These are phyloP conservation scores for Hydropsyche betteni DNA, from an alignment of 2,888 invertebrate genomes.

Conservation along the genomic window DNA sequence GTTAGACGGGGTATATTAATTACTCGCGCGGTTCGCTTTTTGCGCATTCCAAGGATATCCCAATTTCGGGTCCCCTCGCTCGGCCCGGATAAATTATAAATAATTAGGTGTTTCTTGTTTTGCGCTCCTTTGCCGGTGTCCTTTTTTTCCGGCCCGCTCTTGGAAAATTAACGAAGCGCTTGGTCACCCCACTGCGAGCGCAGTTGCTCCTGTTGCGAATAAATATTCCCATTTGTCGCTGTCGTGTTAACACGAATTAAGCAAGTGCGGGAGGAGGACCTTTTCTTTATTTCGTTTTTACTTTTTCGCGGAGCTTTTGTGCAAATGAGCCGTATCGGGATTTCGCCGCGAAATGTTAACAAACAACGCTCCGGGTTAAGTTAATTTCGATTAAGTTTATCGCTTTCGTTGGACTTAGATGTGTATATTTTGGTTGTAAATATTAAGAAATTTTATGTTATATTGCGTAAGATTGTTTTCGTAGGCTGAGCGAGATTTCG, in stretches of 20 bases:
- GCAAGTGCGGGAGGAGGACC: not conserved
- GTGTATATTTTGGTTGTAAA: too few relatives aligned
- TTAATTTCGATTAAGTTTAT: too few relatives aligned
- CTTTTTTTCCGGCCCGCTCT: conserved; percentile 26
- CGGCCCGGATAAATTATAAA: conserved; percentile 44
- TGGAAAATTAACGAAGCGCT: conserved; percentile 32
- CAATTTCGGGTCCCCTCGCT: conserved; percentile 19
- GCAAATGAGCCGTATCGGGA: too few relatives aligned
- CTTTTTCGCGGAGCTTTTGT: conserved; percentile 4
- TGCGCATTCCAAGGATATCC: conserved; percentile 40
- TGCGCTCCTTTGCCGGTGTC: not conserved
- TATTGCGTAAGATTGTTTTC: too few relatives aligned
- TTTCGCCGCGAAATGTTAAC: too few relatives aligned
- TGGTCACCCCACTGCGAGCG: conserved; percentile 19
- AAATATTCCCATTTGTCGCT: conserved; percentile 32
- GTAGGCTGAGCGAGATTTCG: too few relatives aligned
- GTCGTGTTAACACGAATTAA: conserved; percentile 31
- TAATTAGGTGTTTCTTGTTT: conserved; percentile 42
- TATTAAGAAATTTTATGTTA: too few relatives aligned
- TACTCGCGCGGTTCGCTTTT: conserved; percentile 37
- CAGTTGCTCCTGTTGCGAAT: conserved; percentile 8
- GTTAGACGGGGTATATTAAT: conserved; percentile 44
- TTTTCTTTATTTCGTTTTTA: conserved; percentile 6
- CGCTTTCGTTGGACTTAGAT: too few relatives aligned
- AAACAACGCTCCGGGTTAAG: too few relatives aligned